Conservation (phyloP, 1,140 invertebrate genomes). For the Atopsyche davidsoni region DNA sequence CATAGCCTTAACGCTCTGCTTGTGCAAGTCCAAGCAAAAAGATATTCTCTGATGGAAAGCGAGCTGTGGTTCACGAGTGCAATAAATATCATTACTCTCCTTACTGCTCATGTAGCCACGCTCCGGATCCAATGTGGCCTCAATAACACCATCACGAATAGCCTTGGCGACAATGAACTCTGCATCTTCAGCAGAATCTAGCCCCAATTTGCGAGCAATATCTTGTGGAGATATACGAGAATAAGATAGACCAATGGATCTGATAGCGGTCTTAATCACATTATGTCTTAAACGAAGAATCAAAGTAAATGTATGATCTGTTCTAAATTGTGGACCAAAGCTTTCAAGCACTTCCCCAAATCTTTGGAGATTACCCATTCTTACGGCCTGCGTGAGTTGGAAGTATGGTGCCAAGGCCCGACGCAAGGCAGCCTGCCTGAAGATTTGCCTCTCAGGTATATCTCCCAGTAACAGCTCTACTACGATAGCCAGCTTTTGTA, state of each 20-base stretch:
- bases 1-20: constrained; percentile 98
- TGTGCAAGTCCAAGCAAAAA: constrained; percentile 96
- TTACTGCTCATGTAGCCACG: constrained; percentile 96
- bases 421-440: constrained; percentile 80
- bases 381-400: constrained; percentile 94
- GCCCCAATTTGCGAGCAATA: constrained; percentile 86
- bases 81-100: constrained; percentile 95
- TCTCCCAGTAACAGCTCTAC: constrained; percentile 95
- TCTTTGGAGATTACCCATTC: constrained; percentile 86
- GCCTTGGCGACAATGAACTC: constrained; percentile 99
- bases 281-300: constrained; percentile 94
- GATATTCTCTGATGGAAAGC: constrained; percentile 97
- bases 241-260: constrained; percentile 95
- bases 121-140: constrained; percentile 93
- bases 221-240: constrained; percentile 92
- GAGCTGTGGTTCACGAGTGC: constrained; percentile 91
- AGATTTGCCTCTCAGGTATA: constrained; percentile 89
- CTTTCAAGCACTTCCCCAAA: constrained; percentile 94
- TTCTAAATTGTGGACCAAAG: constrained; percentile 77
- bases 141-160: constrained; percentile 98
- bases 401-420: constrained; percentile 91
- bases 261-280: constrained; percentile 98
- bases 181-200: constrained; percentile 95
- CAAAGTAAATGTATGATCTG: constrained; percentile 90
- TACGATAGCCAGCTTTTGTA: constrained; percentile 92